These are phyloP conservation scores for Oryzias javanicus DNA, from an alignment of 2,113 vertebrate species.

Conservation along the genomic window DNA sequence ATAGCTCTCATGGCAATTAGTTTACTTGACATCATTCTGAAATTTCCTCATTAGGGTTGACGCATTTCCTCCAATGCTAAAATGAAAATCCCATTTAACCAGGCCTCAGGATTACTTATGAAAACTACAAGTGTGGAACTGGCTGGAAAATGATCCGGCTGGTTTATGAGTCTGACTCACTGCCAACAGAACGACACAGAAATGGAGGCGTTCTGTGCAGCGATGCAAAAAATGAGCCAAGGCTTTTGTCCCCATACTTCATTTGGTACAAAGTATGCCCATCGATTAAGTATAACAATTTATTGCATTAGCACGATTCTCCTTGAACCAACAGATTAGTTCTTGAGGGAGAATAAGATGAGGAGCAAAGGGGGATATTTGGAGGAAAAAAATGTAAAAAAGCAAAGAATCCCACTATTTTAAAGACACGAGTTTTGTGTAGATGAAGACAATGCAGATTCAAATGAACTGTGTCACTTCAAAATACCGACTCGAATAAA, in stretches of 20 bases:
- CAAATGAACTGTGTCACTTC: too few relatives aligned
- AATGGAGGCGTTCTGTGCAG: slow-evolving; percentile 24
- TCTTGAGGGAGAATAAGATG: too few relatives aligned
- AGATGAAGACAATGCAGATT: too few relatives aligned
- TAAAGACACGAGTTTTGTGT: too few relatives aligned
- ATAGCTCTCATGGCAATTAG: neutral
- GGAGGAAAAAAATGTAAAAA: too few relatives aligned
- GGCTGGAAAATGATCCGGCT: slow-evolving; percentile 23
- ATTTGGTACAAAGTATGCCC: neutral
- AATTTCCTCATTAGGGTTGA: too few relatives aligned
- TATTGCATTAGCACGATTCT: too few relatives aligned
- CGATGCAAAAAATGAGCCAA: slow-evolving; percentile 23
- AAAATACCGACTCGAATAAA: too few relatives aligned
- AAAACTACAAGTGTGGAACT: slow-evolving; percentile 21
- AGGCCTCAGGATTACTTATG: slow-evolving; percentile 9
- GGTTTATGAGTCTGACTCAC: slow-evolving; percentile 17
- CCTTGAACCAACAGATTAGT: too few relatives aligned
- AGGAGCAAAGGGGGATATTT: too few relatives aligned
- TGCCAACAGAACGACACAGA: slow-evolving; percentile 9
- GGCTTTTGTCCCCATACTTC: slow-evolving; percentile 17
- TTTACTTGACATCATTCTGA: neutral
- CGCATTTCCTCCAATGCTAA: neutral
- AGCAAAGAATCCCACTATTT: too few relatives aligned
- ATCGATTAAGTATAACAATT: too few relatives aligned
- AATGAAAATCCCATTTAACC: slow-evolving; percentile 3